Conservation (phyloP, 2,113 vertebrate species). For the Bos indicus region DNA sequence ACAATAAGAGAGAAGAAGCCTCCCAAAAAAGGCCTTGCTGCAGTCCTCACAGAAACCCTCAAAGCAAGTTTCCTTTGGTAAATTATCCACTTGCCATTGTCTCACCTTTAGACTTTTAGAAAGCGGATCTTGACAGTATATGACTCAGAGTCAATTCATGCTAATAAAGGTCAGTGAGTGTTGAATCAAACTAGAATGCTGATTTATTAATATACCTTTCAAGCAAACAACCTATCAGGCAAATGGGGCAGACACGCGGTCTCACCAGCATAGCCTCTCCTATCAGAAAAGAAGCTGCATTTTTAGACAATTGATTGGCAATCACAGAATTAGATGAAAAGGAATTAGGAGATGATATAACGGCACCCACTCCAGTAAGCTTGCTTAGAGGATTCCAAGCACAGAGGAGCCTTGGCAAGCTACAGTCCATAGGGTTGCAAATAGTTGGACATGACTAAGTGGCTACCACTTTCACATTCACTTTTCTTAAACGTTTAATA, state of each 20-base stretch:
- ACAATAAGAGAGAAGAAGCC: not conserved
- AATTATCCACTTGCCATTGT: not conserved
- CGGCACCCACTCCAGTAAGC: not conserved
- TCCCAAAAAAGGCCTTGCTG: not conserved
- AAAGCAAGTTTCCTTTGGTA: not conserved
- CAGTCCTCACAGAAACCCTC: not conserved
- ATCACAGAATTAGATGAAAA: not conserved
- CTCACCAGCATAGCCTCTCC: not conserved
- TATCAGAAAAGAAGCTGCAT: not conserved
- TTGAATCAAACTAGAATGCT: not conserved
- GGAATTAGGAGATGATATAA: not conserved
- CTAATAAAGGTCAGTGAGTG: not conserved
- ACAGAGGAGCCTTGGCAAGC: not conserved
- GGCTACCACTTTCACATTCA: not conserved
- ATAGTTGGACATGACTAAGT: not conserved
- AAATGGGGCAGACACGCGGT: not conserved
- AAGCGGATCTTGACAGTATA: not conserved
- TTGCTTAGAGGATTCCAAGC: not conserved
- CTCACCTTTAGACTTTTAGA: not conserved
- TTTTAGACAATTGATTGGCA: not conserved
- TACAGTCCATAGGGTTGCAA: not conserved
- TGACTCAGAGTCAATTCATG: not conserved
- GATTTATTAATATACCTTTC: not conserved
- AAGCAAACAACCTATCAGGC: not conserved
- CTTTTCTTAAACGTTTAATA: not conserved